phyloP scores from a whole-genome alignment of 1,140 invertebrate species.

The Phymastichus coffea region DNA sequence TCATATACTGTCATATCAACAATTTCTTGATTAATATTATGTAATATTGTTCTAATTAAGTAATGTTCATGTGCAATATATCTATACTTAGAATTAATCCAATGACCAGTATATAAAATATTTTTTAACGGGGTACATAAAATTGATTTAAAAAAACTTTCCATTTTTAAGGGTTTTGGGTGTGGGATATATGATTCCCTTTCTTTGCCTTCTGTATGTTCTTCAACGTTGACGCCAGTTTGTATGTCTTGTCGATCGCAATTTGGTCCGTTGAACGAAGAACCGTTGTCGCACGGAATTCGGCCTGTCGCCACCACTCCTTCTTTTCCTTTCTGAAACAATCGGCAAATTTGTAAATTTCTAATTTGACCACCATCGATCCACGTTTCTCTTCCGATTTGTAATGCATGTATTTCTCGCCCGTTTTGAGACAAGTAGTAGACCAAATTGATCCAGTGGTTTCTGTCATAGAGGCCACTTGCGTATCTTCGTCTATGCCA shows the following conservation, averaged over 20 bases:
- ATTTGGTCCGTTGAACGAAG: neutral
- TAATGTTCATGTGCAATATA: neutral
- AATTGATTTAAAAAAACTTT: neutral
- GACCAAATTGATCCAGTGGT: no score
- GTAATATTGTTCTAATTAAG: constrained; percentile 2
- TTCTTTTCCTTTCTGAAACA: neutral
- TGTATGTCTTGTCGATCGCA: no score
- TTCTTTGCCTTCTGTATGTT: no score
- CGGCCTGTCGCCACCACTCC: neutral
- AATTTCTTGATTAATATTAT: constrained; percentile 2
- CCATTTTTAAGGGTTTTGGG: no score
- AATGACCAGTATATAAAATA: no score
- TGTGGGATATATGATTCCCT: no score
- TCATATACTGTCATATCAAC: neutral
- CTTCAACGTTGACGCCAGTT: no score
- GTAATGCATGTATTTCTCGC: neutral
- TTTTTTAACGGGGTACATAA: neutral
- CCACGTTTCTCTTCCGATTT: no score
- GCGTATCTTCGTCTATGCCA: neutral
- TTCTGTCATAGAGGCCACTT: neutral
- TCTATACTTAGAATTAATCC: constrained; percentile 2
- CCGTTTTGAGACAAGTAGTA: neutral
- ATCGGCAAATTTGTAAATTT: neutral
- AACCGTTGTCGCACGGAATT: neutral
- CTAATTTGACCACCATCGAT: constrained; percentile 5